Conservation (phyloP, 2,113 vertebrate species). For the Psammodynastes pulverulentus region DNA sequence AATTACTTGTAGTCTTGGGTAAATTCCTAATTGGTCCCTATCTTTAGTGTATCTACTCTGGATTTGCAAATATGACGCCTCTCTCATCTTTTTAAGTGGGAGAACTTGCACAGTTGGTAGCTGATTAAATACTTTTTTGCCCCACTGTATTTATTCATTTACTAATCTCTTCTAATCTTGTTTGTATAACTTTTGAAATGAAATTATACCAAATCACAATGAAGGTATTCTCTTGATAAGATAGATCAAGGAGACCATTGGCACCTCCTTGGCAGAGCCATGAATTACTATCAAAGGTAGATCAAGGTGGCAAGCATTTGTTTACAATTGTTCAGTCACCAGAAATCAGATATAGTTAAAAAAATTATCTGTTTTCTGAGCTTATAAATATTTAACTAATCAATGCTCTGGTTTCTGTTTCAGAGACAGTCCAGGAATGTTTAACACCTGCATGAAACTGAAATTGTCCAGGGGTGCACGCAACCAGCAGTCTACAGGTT, state of each 20-base stretch:
- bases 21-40: too few relatives aligned
- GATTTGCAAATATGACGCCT: too few relatives aligned
- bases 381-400: not conserved
- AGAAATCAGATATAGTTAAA: not conserved
- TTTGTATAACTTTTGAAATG: not conserved
- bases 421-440: not conserved
- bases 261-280: not conserved
- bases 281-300: not conserved
- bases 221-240: not conserved
- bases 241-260: not conserved
- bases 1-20: too few relatives aligned
- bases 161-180: not conserved
- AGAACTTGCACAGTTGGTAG: too few relatives aligned
- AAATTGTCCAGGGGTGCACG: not conserved
- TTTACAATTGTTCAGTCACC: not conserved
- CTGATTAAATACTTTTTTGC: too few relatives aligned
- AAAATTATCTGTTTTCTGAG: not conserved
- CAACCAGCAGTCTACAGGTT: not conserved
- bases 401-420: not conserved
- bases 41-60: too few relatives aligned
- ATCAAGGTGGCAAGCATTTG: not conserved
- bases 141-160: not conserved
- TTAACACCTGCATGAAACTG: not conserved
- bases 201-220: not conserved
- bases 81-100: too few relatives aligned